Evolutionary conservation across 2,888 invertebrate genomes (phyloP).

Genomic region (Scaptomyza tumidula): DNA sequence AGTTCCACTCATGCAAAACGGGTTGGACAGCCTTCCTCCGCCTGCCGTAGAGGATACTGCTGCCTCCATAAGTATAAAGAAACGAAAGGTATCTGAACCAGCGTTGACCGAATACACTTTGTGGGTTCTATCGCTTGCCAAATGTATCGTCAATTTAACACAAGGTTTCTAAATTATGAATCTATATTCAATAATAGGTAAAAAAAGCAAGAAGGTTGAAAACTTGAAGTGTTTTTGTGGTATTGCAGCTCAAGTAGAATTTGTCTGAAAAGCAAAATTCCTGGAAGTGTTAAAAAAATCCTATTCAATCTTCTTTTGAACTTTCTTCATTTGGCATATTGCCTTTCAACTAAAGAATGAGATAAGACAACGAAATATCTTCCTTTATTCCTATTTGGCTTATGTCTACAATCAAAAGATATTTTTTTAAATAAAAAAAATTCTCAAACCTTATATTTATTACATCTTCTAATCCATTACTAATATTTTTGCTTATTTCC

Average conservation of each 20-base stretch:
- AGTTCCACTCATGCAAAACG: constrained; percentile 18
- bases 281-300: too few relatives aligned
- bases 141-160: constrained; percentile 38
- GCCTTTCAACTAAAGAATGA: too few relatives aligned
- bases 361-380: too few relatives aligned
- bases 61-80: constrained; percentile 7
- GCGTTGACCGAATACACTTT: constrained; percentile 29
- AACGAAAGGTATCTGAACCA: constrained; percentile 25
- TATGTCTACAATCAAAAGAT: not conserved
- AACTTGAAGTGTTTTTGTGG: too few relatives aligned
- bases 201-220: not conserved
- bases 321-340: too few relatives aligned
- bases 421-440: too few relatives aligned
- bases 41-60: constrained; percentile 5
- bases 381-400: not conserved
- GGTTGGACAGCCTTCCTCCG: constrained; percentile 21
- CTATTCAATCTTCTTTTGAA: too few relatives aligned
- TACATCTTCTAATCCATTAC: too few relatives aligned
- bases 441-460: too few relatives aligned
- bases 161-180: constrained; percentile 31
- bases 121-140: constrained; percentile 42
- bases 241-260: too few relatives aligned
- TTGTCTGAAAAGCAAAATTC: too few relatives aligned
- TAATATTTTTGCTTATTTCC: not conserved
- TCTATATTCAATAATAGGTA: not conserved